These are phyloP conservation scores for Tychaedon coryphoeus DNA, from an alignment of 2,113 vertebrate genomes.

Conservation along the genomic window DNA sequence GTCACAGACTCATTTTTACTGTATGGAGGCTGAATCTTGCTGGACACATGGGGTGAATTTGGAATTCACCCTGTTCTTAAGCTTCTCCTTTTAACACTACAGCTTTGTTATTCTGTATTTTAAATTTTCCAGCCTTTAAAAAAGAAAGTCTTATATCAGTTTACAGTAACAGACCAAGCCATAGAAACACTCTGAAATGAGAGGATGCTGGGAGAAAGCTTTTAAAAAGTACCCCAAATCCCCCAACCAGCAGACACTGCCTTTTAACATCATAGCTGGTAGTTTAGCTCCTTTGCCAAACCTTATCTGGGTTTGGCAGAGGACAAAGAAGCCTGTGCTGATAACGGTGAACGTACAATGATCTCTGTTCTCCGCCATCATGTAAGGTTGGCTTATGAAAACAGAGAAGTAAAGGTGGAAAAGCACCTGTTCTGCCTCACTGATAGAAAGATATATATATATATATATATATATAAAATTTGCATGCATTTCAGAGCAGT, in stretches of 20 bases:
- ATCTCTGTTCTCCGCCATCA: not conserved
- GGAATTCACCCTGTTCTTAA: not conserved
- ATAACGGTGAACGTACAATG: not conserved
- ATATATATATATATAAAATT: not conserved
- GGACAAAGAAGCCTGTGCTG: not conserved
- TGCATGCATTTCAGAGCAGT: not conserved
- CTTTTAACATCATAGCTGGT: not conserved
- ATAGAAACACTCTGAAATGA: not conserved
- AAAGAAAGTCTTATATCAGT: not conserved
- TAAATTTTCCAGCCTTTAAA: not conserved
- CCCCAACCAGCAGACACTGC: not conserved
- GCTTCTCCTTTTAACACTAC: not conserved
- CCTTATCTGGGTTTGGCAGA: not conserved
- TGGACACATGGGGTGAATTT: not conserved
- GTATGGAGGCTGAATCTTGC: not conserved
- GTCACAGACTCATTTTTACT: not conserved
- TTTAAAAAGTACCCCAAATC: not conserved
- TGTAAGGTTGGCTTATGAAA: fast-evolving
- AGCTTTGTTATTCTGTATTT: not conserved
- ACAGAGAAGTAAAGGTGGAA: not conserved
- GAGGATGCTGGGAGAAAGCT: not conserved
- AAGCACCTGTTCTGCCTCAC: not conserved
- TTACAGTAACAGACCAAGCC: not conserved
- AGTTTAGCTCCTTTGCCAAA: not conserved
- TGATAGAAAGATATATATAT: not conserved